Evolutionary conservation across 2,888 invertebrate species (phyloP).

Genomic region (Dione vanillae): DNA sequence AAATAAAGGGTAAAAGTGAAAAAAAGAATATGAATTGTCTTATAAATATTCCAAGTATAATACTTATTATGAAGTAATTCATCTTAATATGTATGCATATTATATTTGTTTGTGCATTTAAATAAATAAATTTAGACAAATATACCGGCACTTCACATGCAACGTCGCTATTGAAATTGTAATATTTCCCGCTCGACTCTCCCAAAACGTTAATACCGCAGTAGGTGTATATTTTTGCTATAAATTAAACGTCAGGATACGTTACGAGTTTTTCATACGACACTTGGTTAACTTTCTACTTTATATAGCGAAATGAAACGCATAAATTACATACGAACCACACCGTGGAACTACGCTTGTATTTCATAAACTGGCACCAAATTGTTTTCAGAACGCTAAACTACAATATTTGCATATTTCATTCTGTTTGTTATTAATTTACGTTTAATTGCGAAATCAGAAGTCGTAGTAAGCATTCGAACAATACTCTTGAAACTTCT

Average conservation of each 20-base stretch:
- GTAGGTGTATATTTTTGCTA: conserved; percentile 71
- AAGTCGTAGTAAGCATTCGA: conserved; percentile 4
- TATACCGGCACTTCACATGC: background rate
- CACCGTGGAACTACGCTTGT: conserved; percentile 41
- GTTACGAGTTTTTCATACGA: conserved; percentile 77
- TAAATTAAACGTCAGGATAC: conserved; percentile 73
- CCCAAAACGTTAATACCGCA: conserved; percentile 50
- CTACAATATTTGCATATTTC: conserved; percentile 23
- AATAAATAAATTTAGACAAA: conserved; percentile 6
- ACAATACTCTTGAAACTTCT: conserved; percentile 3
- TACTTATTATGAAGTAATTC: no score
- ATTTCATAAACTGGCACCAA: conserved; percentile 42
- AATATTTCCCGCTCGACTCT: conserved; percentile 24
- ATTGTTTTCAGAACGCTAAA: conserved; percentile 26
- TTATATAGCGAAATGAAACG: conserved; percentile 79
- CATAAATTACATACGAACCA: conserved; percentile 70
- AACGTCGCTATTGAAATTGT: conserved; percentile 20
- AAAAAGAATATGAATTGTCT: no score
- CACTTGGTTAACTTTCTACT: conserved; percentile 70
- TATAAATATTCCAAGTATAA: no score
- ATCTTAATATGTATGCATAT: no score
- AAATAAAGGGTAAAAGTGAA: no score
- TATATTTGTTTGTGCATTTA: background rate
- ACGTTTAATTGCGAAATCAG: conserved; percentile 8
- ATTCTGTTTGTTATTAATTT: conserved; percentile 13